Percentiles rank a stretch among this genome's conserved stretches.
Evolutionary conservation across 2,888 invertebrate species (phyloP).

Genomic region (Macroteleia sp.): DNA sequence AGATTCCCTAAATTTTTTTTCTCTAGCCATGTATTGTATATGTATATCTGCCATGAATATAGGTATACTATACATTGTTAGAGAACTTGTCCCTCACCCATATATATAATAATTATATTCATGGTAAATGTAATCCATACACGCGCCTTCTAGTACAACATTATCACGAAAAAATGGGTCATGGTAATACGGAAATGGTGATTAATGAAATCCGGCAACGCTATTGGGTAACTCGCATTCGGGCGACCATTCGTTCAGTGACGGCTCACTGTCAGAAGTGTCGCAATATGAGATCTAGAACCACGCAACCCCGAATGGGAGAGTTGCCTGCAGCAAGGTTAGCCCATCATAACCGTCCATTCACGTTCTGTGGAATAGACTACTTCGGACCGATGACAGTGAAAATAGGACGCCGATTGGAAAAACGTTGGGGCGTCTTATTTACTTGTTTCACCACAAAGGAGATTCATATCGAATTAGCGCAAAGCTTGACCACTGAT

Average conservation of each 20-base stretch:
- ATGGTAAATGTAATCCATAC: too few relatives aligned
- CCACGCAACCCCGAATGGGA: conserved; percentile 15
- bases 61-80: too few relatives aligned
- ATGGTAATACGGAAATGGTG: conserved; percentile 13
- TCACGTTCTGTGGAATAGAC: conserved; percentile 1
- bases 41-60: too few relatives aligned
- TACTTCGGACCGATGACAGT: too few relatives aligned
- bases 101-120: too few relatives aligned
- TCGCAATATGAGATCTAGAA: conserved; percentile 30
- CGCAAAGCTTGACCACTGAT: conserved; percentile 33
- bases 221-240: not conserved
- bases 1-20: too few relatives aligned
- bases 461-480: conserved; percentile 63
- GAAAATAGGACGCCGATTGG: conserved; percentile 46
- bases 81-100: too few relatives aligned
- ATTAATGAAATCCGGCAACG: conserved; percentile 8
- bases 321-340: not conserved
- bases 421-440: conserved; percentile 66
- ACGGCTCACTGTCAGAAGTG: conserved; percentile 28
- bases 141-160: not conserved
- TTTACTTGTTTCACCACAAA: conserved; percentile 65
- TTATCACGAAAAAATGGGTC: not conserved
- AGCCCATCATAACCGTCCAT: not conserved
- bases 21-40: too few relatives aligned
- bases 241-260: not conserved